Conservation (phyloP, 2,797 vertebrate genomes). For the Gymnoscopelus braueri region DNA sequence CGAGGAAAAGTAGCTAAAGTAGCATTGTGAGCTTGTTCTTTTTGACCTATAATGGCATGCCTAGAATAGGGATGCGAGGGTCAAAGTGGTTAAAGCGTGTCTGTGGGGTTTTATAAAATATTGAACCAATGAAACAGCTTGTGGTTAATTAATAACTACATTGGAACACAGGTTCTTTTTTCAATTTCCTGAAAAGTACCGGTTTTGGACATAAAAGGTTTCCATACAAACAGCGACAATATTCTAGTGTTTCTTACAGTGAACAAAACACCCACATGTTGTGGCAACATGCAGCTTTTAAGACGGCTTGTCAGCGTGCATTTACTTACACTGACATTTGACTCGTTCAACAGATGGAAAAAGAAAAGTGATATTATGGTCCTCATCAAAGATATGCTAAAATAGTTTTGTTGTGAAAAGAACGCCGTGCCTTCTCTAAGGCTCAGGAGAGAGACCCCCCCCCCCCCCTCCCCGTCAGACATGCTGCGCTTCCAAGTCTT, state of each 20-base stretch:
- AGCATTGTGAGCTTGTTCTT: no score
- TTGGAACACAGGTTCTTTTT: no score
- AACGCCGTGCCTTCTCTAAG: background rate
- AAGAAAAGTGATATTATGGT: background rate
- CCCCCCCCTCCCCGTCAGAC: conserved; percentile 26
- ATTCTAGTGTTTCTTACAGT: background rate
- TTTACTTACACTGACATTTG: conserved; percentile 4
- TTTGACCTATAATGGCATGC: no score
- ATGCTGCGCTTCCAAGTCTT: conserved; percentile 53
- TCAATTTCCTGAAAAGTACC: no score
- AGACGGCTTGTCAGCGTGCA: background rate
- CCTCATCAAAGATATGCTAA: background rate
- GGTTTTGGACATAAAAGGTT: no score
- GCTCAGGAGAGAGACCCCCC: conserved; percentile 26
- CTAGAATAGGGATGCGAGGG: no score
- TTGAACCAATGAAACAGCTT: no score
- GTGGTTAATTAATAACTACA: no score
- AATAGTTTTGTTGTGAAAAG: conserved; percentile 18
- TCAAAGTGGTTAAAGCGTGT: no score
- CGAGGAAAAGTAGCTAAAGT: no score
- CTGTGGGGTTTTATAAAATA: no score
- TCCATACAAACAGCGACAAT: background rate
- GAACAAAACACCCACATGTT: background rate
- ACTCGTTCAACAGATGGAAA: conserved; percentile 27
- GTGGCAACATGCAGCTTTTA: background rate